A percentile compares a stretch with the other conserved stretches of the same genome.
Conservation (phyloP, 1,140 invertebrate genomes). For the Pygmarrhopalites habei region DNA sequence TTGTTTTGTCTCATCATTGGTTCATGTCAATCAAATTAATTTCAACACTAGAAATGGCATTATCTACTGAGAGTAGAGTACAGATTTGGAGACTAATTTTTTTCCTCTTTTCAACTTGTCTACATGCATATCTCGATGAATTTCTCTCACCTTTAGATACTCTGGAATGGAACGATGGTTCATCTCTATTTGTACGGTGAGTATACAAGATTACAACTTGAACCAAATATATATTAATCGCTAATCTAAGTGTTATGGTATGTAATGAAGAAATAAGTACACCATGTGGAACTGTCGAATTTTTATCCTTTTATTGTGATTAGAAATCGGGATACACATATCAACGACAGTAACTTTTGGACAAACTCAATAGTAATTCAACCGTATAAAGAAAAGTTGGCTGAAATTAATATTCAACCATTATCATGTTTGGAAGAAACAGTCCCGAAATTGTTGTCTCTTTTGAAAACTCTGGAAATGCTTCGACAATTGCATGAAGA, state of each 20-base stretch:
- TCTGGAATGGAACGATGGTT: too few relatives aligned
- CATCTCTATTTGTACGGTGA: too few relatives aligned
- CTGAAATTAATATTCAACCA: not conserved
- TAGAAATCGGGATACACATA: not conserved
- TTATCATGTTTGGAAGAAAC: conserved; percentile 10
- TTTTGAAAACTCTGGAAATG: conserved; percentile 30
- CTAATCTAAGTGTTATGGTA: too few relatives aligned
- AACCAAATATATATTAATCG: too few relatives aligned
- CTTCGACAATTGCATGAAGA: conserved; percentile 27
- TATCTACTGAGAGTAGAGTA: conserved; percentile 6
- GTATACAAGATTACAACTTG: too few relatives aligned
- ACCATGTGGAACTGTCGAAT: too few relatives aligned
- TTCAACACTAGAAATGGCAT: conserved; percentile 20
- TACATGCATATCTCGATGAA: conserved; percentile 24
- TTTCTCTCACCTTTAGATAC: conserved; percentile 9
- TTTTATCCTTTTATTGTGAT: too few relatives aligned
- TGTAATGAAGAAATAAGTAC: too few relatives aligned
- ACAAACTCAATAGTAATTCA: conserved; percentile 11
- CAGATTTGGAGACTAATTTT: conserved; percentile 6
- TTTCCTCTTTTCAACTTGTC: conserved; percentile 17
- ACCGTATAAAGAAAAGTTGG: conserved; percentile 7
- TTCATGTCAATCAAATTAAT: conserved; percentile 16
- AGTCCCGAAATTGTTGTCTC: conserved; percentile 13
- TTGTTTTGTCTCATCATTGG: not conserved
- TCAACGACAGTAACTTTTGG: conserved; percentile 28